phyloP scores from a whole-genome alignment of 2,797 vertebrate species.

The Acrossocheilus wenchowensis region DNA sequence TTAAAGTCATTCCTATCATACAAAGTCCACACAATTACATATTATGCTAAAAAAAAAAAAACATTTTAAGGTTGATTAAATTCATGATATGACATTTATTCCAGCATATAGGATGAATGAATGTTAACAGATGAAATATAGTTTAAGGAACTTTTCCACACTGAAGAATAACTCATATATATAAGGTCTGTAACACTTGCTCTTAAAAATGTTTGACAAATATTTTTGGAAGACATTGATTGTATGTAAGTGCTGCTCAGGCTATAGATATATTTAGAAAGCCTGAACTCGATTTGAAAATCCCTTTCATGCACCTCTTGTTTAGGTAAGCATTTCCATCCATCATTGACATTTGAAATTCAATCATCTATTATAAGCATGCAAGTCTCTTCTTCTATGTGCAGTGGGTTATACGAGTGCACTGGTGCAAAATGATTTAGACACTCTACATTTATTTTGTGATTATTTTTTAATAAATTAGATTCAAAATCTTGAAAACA shows the following conservation, averaged over 20 bases:
- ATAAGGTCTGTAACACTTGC: neutral
- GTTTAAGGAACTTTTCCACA: neutral
- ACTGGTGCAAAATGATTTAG: neutral
- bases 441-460: neutral
- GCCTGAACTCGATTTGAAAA: neutral
- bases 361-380: slow-evolving; percentile 17
- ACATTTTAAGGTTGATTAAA: neutral
- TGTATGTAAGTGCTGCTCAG: neutral
- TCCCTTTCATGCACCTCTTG: neutral
- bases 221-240: neutral
- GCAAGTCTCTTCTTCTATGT: slow-evolving; percentile 7
- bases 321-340: neutral
- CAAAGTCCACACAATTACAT: no score
- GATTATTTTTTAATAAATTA: neutral
- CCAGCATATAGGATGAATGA: neutral
- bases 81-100: neutral
- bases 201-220: neutral
- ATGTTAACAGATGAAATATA: neutral
- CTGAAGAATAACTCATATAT: neutral
- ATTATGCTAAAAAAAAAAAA: no score
- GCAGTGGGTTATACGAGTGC: neutral
- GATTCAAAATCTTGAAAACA: neutral
- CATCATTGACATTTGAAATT: slow-evolving; percentile 37
- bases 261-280: slow-evolving; percentile 5
- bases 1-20: no score